Percentiles rank a stretch among this genome's conserved stretches.
Conservation (phyloP, 1,140 invertebrate species). For the Drosophila baimaii region DNA sequence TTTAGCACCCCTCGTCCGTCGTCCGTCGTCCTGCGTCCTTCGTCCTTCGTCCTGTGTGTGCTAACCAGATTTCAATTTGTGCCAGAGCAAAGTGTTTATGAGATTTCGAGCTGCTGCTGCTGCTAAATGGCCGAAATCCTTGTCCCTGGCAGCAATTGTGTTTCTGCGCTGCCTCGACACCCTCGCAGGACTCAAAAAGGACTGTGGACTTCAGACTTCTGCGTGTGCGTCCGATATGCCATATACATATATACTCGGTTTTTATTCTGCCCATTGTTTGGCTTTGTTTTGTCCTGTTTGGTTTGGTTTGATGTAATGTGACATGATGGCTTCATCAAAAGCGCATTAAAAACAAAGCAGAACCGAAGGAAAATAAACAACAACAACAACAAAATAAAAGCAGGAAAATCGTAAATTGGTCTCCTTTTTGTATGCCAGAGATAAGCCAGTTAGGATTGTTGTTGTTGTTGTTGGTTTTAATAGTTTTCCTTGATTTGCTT, state of each 20-base stretch:
- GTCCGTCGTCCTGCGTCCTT: not conserved
- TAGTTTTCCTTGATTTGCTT: not conserved
- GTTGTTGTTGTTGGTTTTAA: conserved; percentile 4
- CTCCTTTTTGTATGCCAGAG: conserved; percentile 12
- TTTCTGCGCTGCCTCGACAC: conserved; percentile 30
- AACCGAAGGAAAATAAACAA: conserved; percentile 26
- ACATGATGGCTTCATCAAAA: conserved; percentile 83
- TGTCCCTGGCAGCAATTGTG: conserved; percentile 29
- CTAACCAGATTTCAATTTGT: conserved; percentile 82
- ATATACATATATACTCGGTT: conserved; percentile 1
- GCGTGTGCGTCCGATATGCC: conserved; percentile 16
- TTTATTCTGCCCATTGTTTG: conserved; percentile 35
- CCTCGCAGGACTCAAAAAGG: conserved; percentile 37
- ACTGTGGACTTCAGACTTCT: conserved; percentile 11
- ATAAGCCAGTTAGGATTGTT: conserved; percentile 14
- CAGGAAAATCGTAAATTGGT: conserved; percentile 12
- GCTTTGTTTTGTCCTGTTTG: conserved; percentile 45
- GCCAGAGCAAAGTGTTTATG: conserved; percentile 80
- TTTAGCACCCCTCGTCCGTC: conserved; percentile 28
- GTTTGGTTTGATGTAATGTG: conserved; percentile 78
- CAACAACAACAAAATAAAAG: not conserved
- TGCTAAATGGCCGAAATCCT: conserved; percentile 56
- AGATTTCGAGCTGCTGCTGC: conserved; percentile 65
- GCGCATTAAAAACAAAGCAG: conserved; percentile 79
- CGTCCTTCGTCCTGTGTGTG: conserved; percentile 31